Percentiles rank a stretch among this genome's conserved stretches.
These are phyloP conservation scores for Timema cristinae DNA, from an alignment of 2,888 invertebrate genomes.

Conservation along the genomic window DNA sequence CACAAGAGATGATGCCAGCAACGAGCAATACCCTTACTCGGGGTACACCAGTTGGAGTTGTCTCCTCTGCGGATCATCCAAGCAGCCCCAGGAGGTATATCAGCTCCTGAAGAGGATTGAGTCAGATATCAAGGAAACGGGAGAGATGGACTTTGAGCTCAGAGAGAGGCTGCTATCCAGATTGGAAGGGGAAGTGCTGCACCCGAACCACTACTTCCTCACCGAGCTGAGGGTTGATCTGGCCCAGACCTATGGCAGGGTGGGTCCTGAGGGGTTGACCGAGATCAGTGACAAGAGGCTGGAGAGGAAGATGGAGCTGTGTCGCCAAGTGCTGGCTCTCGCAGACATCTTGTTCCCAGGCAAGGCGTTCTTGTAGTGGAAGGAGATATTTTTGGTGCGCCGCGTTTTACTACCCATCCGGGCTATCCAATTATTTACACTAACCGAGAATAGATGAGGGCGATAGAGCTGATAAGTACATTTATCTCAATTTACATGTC, in stretches of 20 bases:
- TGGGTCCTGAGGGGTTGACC: slow-evolving; percentile 51
- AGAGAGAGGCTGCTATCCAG: neutral
- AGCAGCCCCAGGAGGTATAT: slow-evolving; percentile 55
- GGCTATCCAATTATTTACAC: too few species aligned
- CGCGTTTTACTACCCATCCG: too few species aligned
- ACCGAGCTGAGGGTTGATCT: slow-evolving; percentile 67
- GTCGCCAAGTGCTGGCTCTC: slow-evolving; percentile 58
- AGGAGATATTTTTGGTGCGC: slow-evolving; percentile 3
- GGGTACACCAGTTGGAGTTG: slow-evolving; percentile 53
- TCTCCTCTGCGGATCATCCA: slow-evolving; percentile 52
- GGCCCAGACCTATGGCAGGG: slow-evolving; percentile 63
- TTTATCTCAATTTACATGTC: too few species aligned
- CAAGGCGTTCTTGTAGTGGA: slow-evolving; percentile 40
- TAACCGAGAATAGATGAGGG: too few species aligned
- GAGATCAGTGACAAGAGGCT: slow-evolving; percentile 57
- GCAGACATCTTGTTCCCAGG: slow-evolving; percentile 64
- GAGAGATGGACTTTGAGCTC: neutral
- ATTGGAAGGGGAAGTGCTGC: slow-evolving; percentile 44
- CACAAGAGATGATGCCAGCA: slow-evolving; percentile 17
- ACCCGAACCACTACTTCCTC: slow-evolving; percentile 67
- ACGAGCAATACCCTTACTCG: slow-evolving; percentile 25
- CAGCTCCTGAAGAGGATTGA: slow-evolving; percentile 59
- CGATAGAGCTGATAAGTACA: too few species aligned
- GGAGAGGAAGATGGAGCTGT: slow-evolving; percentile 59
- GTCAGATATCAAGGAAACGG: slow-evolving; percentile 19